Percentiles rank a stretch among this genome's conserved stretches.
phyloP scores from a whole-genome alignment of 2,797 vertebrate species.

The Aselliscus stoliczkanus region DNA sequence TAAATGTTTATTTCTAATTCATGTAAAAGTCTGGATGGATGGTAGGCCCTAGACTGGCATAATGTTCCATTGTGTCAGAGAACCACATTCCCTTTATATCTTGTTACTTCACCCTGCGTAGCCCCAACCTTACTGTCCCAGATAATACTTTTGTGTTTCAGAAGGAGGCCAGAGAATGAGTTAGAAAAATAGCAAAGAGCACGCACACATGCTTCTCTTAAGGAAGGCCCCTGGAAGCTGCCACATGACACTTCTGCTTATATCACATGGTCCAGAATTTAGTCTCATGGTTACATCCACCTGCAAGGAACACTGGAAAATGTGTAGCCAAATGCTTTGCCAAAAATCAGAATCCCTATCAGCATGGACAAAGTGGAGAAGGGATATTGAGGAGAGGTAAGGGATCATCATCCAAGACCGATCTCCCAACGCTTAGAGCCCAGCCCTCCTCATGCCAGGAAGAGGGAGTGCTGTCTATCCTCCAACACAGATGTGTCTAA shows the following conservation, averaged over 20 bases:
- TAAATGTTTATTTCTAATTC: neutral
- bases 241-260: neutral
- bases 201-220: neutral
- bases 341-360: neutral
- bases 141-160: neutral
- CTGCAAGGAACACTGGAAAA: neutral
- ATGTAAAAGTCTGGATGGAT: neutral
- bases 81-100: neutral
- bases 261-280: neutral
- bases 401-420: neutral
- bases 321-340: neutral
- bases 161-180: neutral
- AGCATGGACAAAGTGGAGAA: neutral
- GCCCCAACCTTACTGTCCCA: neutral
- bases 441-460: neutral
- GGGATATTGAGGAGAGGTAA: neutral
- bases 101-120: neutral
- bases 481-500: accelerated
- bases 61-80: neutral
- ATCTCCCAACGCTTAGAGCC: neutral
- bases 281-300: neutral
- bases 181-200: neutral
- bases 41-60: neutral
- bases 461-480: neutral
- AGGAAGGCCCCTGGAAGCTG: neutral